Evolutionary conservation across 1,140 invertebrate species (phyloP).

Genomic region (Trigoniulus corallinus): DNA sequence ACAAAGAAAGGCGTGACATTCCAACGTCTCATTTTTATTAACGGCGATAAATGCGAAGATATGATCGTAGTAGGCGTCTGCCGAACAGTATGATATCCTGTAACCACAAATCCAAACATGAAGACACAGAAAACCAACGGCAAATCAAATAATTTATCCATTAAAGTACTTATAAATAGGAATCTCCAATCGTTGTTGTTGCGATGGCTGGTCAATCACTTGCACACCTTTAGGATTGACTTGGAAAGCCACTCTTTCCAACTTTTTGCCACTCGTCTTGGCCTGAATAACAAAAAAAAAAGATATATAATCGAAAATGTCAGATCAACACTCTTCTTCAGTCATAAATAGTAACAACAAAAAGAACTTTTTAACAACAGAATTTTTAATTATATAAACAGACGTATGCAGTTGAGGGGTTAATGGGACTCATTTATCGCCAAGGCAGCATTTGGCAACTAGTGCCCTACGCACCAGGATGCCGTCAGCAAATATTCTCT

Average conservation of each 20-base stretch:
- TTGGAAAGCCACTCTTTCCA: slow-evolving; percentile 48
- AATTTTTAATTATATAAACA: too few species aligned
- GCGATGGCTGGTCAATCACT: slow-evolving; percentile 46
- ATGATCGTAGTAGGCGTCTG: slow-evolving; percentile 59
- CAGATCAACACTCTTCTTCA: neutral
- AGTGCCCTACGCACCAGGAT: too few species aligned
- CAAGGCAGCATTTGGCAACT: too few species aligned
- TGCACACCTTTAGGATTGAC: slow-evolving; percentile 55
- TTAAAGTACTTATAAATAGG: slow-evolving; percentile 58
- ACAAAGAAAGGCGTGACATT: slow-evolving; percentile 73
- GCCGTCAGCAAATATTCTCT: too few species aligned
- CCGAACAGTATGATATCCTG: slow-evolving; percentile 79
- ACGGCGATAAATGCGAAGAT: slow-evolving; percentile 73
- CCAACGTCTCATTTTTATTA: slow-evolving; percentile 54
- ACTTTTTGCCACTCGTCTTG: slow-evolving; percentile 45
- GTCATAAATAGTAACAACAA: neutral
- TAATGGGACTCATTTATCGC: too few species aligned
- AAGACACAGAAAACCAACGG: neutral
- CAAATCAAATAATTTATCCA: neutral
- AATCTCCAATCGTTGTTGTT: slow-evolving; percentile 51
- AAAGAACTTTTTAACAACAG: too few species aligned
- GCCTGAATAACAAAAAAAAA: slow-evolving; percentile 31
- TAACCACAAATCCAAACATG: slow-evolving; percentile 19
- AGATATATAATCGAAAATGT: slow-evolving; percentile 4
- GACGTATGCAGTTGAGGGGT: too few species aligned